Conservation (phyloP, 2,888 invertebrate genomes). For the Rotaria macrura region DNA sequence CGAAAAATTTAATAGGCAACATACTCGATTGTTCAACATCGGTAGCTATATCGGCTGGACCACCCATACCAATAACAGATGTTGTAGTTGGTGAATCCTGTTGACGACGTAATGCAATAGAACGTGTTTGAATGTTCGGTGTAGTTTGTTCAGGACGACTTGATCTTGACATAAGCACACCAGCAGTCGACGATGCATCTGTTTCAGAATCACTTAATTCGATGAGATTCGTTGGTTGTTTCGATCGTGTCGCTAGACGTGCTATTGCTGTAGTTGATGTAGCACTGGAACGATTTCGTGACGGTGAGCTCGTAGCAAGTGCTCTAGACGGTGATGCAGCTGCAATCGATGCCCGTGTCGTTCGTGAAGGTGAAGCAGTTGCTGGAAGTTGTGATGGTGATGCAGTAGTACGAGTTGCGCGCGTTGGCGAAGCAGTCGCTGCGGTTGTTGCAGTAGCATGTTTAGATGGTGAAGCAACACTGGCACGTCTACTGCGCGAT, state of each 20-base stretch:
- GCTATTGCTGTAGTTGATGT: neutral
- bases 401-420: neutral
- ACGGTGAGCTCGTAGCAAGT: neutral
- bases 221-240: neutral
- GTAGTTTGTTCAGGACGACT: neutral
- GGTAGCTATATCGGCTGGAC: neutral
- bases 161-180: neutral
- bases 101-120: neutral
- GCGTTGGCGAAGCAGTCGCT: neutral
- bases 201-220: neutral
- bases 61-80: neutral
- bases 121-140: neutral
- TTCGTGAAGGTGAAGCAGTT: neutral
- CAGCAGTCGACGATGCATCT: neutral
- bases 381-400: neutral
- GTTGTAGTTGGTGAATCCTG: neutral
- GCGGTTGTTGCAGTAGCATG: no score
- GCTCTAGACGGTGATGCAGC: neutral
- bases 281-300: neutral
- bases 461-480: neutral
- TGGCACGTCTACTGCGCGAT: neutral
- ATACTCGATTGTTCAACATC: constrained; percentile 10
- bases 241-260: neutral
- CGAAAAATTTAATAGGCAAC: neutral
- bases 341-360: no score